Conservation (phyloP, 2,888 invertebrate species). For the Zhuqinia jingwanae region DNA sequence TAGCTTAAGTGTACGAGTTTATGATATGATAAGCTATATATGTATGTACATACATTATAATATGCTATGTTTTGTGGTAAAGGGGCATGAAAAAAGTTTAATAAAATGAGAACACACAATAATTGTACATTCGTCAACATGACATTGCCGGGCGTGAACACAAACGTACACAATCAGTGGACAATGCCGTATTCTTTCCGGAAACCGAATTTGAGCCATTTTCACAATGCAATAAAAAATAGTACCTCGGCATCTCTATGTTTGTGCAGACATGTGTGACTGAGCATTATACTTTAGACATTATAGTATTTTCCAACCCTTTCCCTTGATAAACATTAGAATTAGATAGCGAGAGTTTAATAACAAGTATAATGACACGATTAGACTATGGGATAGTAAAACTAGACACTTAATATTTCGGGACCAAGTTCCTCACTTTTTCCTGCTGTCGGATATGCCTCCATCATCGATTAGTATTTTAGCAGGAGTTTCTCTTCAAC, state of each 20-base stretch:
- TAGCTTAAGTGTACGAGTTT: too few species aligned
- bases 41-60: too few species aligned
- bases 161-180: too few species aligned
- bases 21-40: too few species aligned
- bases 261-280: neutral
- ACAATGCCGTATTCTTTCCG: too few species aligned
- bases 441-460: constrained; percentile 11
- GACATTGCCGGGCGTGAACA: constrained; percentile 15
- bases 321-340: constrained; percentile 30
- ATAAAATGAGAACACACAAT: neutral
- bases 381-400: neutral
- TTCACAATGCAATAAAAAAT: neutral
- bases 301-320: too few species aligned
- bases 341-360: constrained; percentile 13
- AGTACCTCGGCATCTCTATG: too few species aligned
- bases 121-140: constrained; percentile 46
- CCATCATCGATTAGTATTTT: constrained; percentile 64
- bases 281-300: too few species aligned
- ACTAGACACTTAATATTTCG: constrained; percentile 5
- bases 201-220: constrained; percentile 8
- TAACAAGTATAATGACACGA: constrained; percentile 43
- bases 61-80: too few species aligned
- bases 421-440: neutral
- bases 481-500: constrained; percentile 43
- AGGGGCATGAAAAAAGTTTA: too few species aligned